Conservation (phyloP, 2,797 vertebrate species). For the Halcyon smyrnensis region DNA sequence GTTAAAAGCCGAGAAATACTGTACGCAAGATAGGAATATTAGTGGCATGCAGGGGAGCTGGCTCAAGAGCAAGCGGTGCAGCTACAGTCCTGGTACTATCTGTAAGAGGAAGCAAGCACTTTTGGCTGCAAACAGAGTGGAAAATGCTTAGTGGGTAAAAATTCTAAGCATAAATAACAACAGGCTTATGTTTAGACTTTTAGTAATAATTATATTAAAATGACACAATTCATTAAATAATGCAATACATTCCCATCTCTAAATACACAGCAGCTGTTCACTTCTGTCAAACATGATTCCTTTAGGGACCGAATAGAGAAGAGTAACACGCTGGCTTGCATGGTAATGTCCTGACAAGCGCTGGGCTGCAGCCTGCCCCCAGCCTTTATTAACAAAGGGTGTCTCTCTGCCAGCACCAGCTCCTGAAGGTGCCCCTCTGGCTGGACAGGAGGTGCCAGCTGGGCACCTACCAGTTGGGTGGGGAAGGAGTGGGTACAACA, state of each 20-base stretch:
- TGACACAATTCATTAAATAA: conserved; percentile 73
- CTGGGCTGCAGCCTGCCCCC: neutral
- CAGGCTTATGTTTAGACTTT: conserved; percentile 52
- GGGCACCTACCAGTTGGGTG: neutral
- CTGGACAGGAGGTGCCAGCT: neutral
- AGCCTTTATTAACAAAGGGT: neutral
- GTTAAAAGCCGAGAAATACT: neutral
- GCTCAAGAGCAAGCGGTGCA: neutral
- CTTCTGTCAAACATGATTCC: conserved; percentile 59
- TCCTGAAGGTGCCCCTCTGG: neutral
- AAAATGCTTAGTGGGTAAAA: conserved; percentile 45
- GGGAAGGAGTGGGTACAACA: neutral
- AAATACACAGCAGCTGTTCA: conserved; percentile 74
- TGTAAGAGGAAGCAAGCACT: neutral
- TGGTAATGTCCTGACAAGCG: conserved; percentile 2
- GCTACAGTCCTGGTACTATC: neutral
- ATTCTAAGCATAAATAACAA: conserved; percentile 58
- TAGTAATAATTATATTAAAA: conserved; percentile 73
- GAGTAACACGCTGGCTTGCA: conserved; percentile 49
- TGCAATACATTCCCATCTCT: conserved; percentile 66
- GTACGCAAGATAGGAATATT: neutral
- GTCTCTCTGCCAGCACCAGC: neutral
- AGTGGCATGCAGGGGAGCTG: conserved; percentile 25
- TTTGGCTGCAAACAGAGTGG: neutral
- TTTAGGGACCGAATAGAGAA: conserved; percentile 58